Evolutionary conservation across 2,113 vertebrate species (phyloP), one percentile per base, ranked within the genome.

Genomic region (Osmerus eperlanus): DNA sequence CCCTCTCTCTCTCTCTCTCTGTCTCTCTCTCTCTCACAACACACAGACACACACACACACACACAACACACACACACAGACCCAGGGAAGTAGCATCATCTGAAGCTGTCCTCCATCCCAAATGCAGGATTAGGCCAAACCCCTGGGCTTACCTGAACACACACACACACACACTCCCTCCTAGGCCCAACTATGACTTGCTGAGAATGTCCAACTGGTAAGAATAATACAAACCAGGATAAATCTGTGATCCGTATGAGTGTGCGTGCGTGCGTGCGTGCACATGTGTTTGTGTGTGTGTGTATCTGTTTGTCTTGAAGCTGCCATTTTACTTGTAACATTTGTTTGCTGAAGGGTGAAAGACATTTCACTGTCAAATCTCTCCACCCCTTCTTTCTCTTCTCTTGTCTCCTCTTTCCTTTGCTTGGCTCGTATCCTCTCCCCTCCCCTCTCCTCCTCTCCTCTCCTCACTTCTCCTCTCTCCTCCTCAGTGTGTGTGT

Each of bases 51-150:
- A 32, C 29, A 32, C 29, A 32, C 29, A 32, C 29, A 32, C 29
- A 32, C 29, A 32, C 29, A 32, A 21, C 29, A 32, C 29, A 32
- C 29, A 32, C 63, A 21, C 36, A 41, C 36, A 41, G 36, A 41
- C 36, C 36, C 36, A 41, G 54, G 41, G 66, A 36, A 70, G 7
- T 60, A 63, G 68, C 74, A 52, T 74, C 67, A 73, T 56, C 66
- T 60, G 77, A 13, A 61, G 73, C 65, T 68, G 75, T 58, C 69
- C 73, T 82, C 76, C 78, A 77, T 87, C 74, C 72, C 70, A 81
- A 86, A 70, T 75, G 78, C 70, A 72, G 83, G 83, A 87, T 85
- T 85, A 82, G 70, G 63, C 66, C 51, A 65, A 83, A 82, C 68
- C 79, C 72, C 79, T 32, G 41, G 77, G 85, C 79, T 80, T 79